Percentiles rank a stretch among this genome's conserved stretches.
Evolutionary conservation across 2,797 vertebrate species (phyloP).

Genomic region (Mormyrops boulengeri): DNA sequence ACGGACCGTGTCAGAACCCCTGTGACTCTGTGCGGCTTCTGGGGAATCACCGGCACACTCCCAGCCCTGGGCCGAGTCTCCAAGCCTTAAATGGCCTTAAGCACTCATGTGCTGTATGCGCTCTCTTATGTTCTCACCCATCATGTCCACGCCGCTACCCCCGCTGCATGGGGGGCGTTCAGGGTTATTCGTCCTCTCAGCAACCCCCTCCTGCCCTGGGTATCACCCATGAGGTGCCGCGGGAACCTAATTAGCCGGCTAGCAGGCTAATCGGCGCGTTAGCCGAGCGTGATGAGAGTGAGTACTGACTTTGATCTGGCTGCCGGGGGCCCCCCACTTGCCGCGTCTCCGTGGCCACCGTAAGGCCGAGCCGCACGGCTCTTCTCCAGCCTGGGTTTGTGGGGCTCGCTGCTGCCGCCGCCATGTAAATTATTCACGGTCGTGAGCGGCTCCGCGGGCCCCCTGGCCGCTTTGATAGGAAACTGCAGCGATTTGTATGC

Average conservation of each 20-base stretch:
- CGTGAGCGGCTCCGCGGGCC: conserved; percentile 61
- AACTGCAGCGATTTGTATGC: conserved; percentile 63
- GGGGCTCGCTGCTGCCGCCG: conserved; percentile 47
- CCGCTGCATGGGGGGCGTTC: background rate
- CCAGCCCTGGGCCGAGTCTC: background rate
- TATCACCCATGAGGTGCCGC: conserved; percentile 57
- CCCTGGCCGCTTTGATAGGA: conserved; percentile 65
- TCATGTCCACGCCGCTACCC: background rate
- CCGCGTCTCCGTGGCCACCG: conserved; percentile 40
- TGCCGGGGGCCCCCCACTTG: background rate
- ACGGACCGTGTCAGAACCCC: background rate
- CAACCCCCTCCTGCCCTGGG: conserved; percentile 37
- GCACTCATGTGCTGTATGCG: background rate
- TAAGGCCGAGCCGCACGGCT: conserved; percentile 52
- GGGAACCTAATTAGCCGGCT: conserved; percentile 52
- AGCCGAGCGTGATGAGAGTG: conserved; percentile 33
- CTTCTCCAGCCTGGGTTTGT: conserved; percentile 36
- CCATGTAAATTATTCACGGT: conserved; percentile 67
- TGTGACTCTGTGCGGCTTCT: background rate
- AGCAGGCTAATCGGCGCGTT: conserved; percentile 56
- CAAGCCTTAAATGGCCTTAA: background rate
- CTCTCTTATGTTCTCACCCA: background rate
- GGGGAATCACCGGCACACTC: background rate
- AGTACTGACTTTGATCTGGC: conserved; percentile 43
- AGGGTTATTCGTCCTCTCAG: background rate